phyloP scores from a whole-genome alignment of 1,140 invertebrate species.

The Pseudomyrmex cubaensis region DNA sequence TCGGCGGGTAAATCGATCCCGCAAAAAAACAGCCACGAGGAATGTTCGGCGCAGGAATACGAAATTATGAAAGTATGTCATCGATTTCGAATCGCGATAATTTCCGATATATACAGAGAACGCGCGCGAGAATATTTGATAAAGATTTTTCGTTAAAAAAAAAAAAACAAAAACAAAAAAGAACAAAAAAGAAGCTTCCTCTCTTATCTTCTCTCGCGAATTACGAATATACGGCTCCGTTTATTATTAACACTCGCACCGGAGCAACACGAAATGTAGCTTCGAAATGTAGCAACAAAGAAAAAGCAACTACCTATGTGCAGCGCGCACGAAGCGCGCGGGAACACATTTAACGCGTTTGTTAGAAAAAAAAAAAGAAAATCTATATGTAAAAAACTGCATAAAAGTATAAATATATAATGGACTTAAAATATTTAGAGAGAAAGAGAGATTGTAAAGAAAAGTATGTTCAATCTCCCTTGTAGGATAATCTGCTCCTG shows the following conservation, averaged over 20 bases:
- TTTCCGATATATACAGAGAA: neutral
- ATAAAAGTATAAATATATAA: no score
- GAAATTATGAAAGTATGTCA: slow-evolving; percentile 89
- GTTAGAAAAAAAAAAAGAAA: no score
- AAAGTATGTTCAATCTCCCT: no score
- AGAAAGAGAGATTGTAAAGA: no score
- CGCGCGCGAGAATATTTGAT: neutral
- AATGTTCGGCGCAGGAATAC: slow-evolving; percentile 89
- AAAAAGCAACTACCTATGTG: neutral
- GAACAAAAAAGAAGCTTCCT: no score
- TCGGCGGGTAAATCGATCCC: slow-evolving; percentile 74
- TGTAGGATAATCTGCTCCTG: slow-evolving; percentile 90
- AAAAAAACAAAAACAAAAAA: no score
- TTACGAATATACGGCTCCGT: neutral
- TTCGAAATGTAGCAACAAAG: neutral
- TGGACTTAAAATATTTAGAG: no score
- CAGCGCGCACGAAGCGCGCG: no score
- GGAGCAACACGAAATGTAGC: no score
- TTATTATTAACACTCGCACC: slow-evolving; percentile 7
- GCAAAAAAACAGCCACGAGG: slow-evolving; percentile 78
- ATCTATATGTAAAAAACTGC: no score
- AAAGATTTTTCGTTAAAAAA: neutral
- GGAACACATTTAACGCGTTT: no score
- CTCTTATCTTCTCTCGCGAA: neutral
- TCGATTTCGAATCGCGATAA: slow-evolving; percentile 23